Evolutionary conservation across 2,113 vertebrate genomes (phyloP).

Genomic region (Craseonycteris thonglongyai): DNA sequence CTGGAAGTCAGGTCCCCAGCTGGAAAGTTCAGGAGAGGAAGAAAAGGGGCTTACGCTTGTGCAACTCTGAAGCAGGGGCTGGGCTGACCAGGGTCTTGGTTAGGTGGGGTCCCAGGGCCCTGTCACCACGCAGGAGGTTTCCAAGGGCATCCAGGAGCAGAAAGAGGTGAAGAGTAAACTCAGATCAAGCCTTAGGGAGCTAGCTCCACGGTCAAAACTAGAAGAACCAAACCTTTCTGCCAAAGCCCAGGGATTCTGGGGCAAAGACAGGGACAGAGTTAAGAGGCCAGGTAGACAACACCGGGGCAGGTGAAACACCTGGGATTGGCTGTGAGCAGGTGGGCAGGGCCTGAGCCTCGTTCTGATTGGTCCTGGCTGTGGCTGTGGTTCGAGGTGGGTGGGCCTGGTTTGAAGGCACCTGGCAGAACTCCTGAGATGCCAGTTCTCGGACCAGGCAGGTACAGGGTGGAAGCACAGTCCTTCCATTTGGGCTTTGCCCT

Average conservation of each 20-base stretch:
- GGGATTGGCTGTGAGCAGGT: not conserved
- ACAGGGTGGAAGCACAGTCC: not conserved
- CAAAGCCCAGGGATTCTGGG: not conserved
- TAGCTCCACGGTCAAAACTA: not conserved
- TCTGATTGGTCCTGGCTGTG: not conserved
- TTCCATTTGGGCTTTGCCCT: not conserved
- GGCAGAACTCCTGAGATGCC: not conserved
- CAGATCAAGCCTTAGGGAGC: not conserved
- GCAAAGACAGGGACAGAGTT: not conserved
- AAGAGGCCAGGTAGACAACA: not conserved
- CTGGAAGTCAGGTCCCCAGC: not conserved
- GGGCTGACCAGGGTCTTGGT: not conserved
- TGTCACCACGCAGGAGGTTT: not conserved
- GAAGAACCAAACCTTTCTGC: not conserved
- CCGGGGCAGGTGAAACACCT: not conserved
- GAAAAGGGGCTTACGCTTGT: not conserved
- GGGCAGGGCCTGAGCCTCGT: not conserved
- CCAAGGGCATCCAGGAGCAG: not conserved
- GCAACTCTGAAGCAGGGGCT: not conserved
- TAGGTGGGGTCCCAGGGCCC: not conserved
- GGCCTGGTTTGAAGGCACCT: not conserved
- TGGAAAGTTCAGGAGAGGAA: not conserved
- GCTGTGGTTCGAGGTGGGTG: not conserved
- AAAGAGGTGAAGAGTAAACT: not conserved
- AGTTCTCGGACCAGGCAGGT: not conserved